A percentile compares a stretch with the other conserved stretches of the same genome.
Evolutionary conservation across 2,888 invertebrate genomes (phyloP).

Genomic region (Lepidochitona cinerea): DNA sequence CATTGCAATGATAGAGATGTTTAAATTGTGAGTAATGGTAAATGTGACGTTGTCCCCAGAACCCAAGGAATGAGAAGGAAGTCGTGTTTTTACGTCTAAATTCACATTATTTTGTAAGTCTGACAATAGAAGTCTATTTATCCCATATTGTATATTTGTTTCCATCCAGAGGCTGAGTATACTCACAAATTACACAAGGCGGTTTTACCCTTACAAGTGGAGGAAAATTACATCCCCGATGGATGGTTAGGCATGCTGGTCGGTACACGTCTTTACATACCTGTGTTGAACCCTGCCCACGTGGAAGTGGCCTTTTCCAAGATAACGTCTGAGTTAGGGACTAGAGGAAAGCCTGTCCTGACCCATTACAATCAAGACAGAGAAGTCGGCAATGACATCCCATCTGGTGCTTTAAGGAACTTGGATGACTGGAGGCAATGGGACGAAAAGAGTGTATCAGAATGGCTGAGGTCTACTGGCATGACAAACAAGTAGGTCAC

Average conservation of each 20-base stretch:
- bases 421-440: constrained; percentile 41
- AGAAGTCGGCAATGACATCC: no score
- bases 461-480: constrained; percentile 22
- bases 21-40: no score
- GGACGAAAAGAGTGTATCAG: constrained; percentile 21
- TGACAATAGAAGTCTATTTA: no score
- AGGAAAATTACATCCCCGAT: constrained; percentile 62
- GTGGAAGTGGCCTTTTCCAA: constrained; percentile 48
- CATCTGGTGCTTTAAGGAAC: no score
- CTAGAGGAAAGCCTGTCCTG: constrained; percentile 47
- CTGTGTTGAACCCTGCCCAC: constrained; percentile 50
- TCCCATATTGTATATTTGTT: not conserved
- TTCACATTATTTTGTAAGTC: no score
- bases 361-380: no score
- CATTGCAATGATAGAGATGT: no score
- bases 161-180: constrained; percentile 68
- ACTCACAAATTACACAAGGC: constrained; percentile 62
- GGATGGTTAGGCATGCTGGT: constrained; percentile 70
- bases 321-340: constrained; percentile 58
- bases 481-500: no score
- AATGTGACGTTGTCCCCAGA: no score
- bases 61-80: no score
- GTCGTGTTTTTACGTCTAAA: no score
- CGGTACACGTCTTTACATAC: constrained; percentile 65
- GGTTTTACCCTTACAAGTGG: constrained; percentile 64